These are phyloP conservation scores for Drosophila bipectinata DNA, from an alignment of 1,140 invertebrate species.

Conservation along the genomic window DNA sequence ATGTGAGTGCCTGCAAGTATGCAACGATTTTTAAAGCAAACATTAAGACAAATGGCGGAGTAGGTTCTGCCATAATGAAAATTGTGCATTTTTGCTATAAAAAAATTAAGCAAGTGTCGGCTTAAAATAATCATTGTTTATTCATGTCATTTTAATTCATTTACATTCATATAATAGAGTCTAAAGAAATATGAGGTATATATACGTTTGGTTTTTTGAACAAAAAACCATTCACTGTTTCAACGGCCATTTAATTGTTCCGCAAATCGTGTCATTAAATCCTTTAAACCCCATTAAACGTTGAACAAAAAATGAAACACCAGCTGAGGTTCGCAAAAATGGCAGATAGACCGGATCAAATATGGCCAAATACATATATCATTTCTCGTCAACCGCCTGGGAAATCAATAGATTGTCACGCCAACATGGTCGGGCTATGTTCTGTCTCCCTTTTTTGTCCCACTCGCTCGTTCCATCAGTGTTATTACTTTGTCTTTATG, in stretches of 20 bases:
- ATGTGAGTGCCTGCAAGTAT: slow-evolving; percentile 3
- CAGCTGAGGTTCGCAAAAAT: neutral
- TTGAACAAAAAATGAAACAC: slow-evolving; percentile 3
- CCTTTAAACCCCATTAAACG: slow-evolving; percentile 35
- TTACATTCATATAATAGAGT: neutral
- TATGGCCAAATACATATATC: slow-evolving; percentile 24
- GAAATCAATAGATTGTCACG: slow-evolving; percentile 81
- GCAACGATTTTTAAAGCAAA: slow-evolving; percentile 1
- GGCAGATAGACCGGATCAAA: slow-evolving; percentile 20
- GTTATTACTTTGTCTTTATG: slow-evolving; percentile 47
- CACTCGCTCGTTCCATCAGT: neutral
- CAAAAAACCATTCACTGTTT: neutral
- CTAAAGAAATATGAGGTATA: too few relatives aligned
- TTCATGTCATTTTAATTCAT: neutral
- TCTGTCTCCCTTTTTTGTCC: slow-evolving; percentile 11
- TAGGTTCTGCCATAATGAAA: too few relatives aligned
- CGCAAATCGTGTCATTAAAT: slow-evolving; percentile 42
- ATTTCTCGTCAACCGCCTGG: slow-evolving; percentile 58
- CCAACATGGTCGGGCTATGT: slow-evolving; percentile 66
- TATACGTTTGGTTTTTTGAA: too few relatives aligned
- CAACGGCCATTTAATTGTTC: slow-evolving; percentile 15
- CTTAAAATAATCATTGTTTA: neutral
- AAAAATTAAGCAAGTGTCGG: neutral
- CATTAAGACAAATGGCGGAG: neutral
- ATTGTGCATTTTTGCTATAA: neutral